Conservation (phyloP, 1,140 invertebrate genomes). For the Copidosoma floridanum region DNA sequence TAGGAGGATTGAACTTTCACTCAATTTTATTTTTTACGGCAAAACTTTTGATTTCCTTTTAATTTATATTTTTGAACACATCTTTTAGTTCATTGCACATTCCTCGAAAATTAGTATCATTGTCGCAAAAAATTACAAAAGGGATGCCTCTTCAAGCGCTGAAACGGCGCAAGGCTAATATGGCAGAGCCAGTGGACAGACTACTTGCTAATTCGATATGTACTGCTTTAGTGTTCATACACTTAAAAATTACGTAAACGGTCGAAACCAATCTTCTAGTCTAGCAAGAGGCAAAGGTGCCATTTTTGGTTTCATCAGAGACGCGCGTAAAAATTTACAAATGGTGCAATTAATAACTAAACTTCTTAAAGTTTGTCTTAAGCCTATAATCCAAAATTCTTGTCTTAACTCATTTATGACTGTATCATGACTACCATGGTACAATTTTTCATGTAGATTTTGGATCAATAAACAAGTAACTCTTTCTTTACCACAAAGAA, state of each 20-base stretch:
- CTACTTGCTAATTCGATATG: conserved; percentile 32
- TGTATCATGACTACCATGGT: conserved; percentile 28
- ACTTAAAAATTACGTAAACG: conserved; percentile 42
- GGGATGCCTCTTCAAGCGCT: too few species aligned
- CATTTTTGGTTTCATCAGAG: neutral
- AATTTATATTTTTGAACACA: neutral
- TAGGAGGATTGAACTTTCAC: conserved; percentile 17
- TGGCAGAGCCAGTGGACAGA: conserved; percentile 31
- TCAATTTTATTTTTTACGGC: neutral
- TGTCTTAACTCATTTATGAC: conserved; percentile 33
- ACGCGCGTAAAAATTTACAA: neutral
- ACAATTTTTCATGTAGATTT: conserved; percentile 21
- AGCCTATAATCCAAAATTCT: conserved; percentile 29
- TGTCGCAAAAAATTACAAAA: conserved; percentile 30
- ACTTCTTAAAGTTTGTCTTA: conserved; percentile 12
- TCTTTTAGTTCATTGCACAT: neutral
- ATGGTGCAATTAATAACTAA: neutral
- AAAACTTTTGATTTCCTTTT: too few species aligned
- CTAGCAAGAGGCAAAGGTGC: conserved; percentile 10
- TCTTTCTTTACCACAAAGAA: conserved; percentile 6
- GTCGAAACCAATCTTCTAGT: conserved; percentile 17
- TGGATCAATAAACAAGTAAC: conserved; percentile 15
- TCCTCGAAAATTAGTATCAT: conserved; percentile 36
- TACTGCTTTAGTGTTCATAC: conserved; percentile 31
- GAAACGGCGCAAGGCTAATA: conserved; percentile 34